Evolutionary conservation across 2,113 vertebrate genomes (phyloP).

Genomic region (Cynocephalus volans): DNA sequence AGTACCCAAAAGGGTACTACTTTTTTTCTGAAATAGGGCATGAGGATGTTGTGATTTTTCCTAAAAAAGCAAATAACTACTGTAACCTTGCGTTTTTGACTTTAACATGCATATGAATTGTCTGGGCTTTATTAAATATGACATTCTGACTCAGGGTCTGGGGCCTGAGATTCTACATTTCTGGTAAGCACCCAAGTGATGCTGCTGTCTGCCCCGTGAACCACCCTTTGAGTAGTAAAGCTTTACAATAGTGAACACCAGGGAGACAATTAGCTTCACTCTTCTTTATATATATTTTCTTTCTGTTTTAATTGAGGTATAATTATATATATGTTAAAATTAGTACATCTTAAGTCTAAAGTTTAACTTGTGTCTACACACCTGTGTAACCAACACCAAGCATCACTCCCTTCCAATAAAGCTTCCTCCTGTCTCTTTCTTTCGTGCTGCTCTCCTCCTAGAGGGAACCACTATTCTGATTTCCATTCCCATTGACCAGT

Average conservation of each 20-base stretch:
- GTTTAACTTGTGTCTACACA: background rate
- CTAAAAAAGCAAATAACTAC: background rate
- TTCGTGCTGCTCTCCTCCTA: background rate
- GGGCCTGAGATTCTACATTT: background rate
- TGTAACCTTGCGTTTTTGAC: background rate
- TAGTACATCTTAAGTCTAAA: background rate
- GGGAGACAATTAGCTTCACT: conserved; percentile 81
- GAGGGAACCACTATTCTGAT: background rate
- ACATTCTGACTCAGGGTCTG: background rate
- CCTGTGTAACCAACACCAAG: background rate
- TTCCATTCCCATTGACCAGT: background rate
- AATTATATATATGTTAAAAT: background rate
- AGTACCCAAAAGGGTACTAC: background rate
- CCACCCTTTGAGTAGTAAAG: background rate
- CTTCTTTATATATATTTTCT: conserved; percentile 59
- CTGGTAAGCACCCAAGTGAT: background rate
- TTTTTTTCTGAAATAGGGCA: background rate
- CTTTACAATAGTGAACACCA: conserved; percentile 46
- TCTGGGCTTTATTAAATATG: background rate
- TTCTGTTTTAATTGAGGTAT: background rate
- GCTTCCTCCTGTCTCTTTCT: background rate
- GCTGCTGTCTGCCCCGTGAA: background rate
- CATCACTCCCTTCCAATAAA: background rate
- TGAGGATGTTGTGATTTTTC: background rate
- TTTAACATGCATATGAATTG: background rate